Base-by-base conservation (phyloP, 1,140 invertebrate genomes). In the Drosophila chauvacae region DNA sequence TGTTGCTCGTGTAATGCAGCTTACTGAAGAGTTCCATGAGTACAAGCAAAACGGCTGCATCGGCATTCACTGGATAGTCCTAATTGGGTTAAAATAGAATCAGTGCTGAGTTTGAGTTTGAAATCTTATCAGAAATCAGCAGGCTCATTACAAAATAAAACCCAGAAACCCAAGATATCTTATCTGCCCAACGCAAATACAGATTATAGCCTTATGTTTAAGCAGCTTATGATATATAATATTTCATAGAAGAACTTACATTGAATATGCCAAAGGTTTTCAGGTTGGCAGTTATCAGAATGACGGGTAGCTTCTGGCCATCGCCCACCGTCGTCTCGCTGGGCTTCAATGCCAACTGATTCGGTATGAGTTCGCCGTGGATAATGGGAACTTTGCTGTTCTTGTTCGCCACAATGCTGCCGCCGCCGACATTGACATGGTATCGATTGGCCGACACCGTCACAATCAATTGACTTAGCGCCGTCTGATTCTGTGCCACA, bases 361-460 rank as follows among this genome's bases (percentile, higher is more conserved):
- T 86, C 26, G 92, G 85, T 53, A 95, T 93, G 50, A 99, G 93
- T 92, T 97, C 97, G 20, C 97, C 98, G 93, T 98, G 95, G 62
- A 97, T 93, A 37, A 96, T 97, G 6, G 96, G 94, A 39, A 98
- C 94, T 92, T 97, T 96, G 57, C 96, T 95, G 81, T 98, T 97
- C 66, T 95, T 93, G 78, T 96, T 96, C 7, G 79, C 70, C 7
- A 95, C 92, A 88, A 95, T 95, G 2, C 96, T 94, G 74, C 96
- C 94, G 47, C 95, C 94, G 56, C 94, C 94, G 16, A 97, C 94
- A 47, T 97, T 96, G 71, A 98, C 94, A 93, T 98, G 97, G 91
- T 97, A 98, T 33, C 98, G 97, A 95, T 98, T 98, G 7, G 97
- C 97, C n/a, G 97, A 96, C 35, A 98, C 95, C 26, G 97, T 96